Evolutionary conservation across 2,888 invertebrate species (phyloP).

Genomic region (Frankliniella intonsa): DNA sequence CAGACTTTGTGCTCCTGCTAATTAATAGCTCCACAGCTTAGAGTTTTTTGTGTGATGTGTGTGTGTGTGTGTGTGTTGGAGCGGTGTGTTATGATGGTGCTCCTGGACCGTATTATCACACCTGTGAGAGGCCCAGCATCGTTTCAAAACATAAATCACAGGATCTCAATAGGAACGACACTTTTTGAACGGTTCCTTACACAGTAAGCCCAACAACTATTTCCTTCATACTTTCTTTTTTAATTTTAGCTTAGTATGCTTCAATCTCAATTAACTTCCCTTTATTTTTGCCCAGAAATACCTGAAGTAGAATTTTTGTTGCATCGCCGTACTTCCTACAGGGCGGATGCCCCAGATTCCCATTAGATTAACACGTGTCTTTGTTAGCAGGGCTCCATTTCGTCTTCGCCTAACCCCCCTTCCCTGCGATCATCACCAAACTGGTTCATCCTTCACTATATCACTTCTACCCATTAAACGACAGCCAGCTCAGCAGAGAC

Average conservation of each 20-base stretch:
- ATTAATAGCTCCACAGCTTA: background rate
- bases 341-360: background rate
- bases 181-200: too few relatives aligned
- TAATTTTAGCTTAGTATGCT: too few relatives aligned
- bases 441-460: constrained; percentile 15
- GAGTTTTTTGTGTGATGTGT: background rate
- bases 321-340: too few relatives aligned
- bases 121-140: background rate
- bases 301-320: too few relatives aligned
- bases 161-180: too few relatives aligned
- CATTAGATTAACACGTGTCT: background rate
- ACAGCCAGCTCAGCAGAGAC: background rate
- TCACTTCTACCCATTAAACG: constrained; percentile 21
- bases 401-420: background rate
- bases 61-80: too few relatives aligned
- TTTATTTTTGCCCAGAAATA: too few relatives aligned
- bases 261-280: too few relatives aligned
- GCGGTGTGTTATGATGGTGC: background rate
- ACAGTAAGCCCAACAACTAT: too few relatives aligned
- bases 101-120: background rate
- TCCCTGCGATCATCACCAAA: constrained; percentile 17
- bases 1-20: background rate
- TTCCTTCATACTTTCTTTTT: too few relatives aligned
- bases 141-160: too few relatives aligned
- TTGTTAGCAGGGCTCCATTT: too few relatives aligned